Evolutionary conservation across 2,888 invertebrate genomes (phyloP), one percentile per base, ranked within the genome.

Genomic region (Tenthredo mesomela): DNA sequence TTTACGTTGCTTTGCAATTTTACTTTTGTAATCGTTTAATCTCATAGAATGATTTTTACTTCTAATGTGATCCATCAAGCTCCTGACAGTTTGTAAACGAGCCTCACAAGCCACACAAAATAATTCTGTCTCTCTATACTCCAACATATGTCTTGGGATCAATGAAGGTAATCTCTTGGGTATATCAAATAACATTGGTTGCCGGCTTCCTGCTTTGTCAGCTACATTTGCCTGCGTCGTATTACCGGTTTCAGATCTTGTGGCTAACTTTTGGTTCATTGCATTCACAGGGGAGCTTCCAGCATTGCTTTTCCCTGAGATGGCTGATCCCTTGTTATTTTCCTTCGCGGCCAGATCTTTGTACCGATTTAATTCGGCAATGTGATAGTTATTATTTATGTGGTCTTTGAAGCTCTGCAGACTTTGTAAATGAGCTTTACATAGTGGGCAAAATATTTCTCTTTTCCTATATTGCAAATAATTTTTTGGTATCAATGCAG

Each of bases 41-140:
- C 3, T 67, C 18, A 7, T 10, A 21, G 21, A 10, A 15, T 82
- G 82, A 18, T 82, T 9, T n/a, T 29, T 29, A 43, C 29, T 47
- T 29, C n/a, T 29, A 2, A 33, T 67, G n/a, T 82, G 82, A 9
- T 9, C 70, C 4, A 70, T 18, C 9, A 82, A 4, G n/a, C n/a
- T 67, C 47, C 5, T 3, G 18, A 9, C 10, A 70, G 2, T 18
- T 67, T 47, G 15, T 15, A 82, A 47, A 29, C 2, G 47, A 43
- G 29, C 82, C 18, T 65, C 10, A 47, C 82, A 82, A 70, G 82
- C 82, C n/a, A 21, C n/a, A 29, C 82, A 82, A 70, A 40, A 82
- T 47, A 82, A 43, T 82, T 50, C 67, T 15, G 25, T n/a, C 40
- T 82, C 3, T n/a, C 10, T 18, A 67, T 47, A 18, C 25, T 67